These are phyloP conservation scores for Odontomyia ornata DNA, from an alignment of 2,888 invertebrate species.

Conservation along the genomic window DNA sequence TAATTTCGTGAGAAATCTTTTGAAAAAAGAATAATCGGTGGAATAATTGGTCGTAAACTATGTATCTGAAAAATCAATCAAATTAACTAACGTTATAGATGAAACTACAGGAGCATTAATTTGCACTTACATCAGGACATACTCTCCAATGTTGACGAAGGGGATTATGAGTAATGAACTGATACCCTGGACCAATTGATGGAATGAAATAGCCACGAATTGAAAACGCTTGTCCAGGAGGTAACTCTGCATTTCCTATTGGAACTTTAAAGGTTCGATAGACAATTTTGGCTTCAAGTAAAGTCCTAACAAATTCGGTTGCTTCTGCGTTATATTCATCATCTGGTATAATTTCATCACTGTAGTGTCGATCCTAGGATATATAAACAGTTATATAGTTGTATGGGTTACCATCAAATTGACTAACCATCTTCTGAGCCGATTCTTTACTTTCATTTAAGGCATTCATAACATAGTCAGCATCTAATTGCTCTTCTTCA, in stretches of 20 bases:
- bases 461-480: constrained; percentile 52
- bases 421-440: background rate
- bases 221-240: constrained; percentile 53
- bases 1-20: constrained; percentile 54
- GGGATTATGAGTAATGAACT: constrained; percentile 56
- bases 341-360: constrained; percentile 47
- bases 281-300: constrained; percentile 54
- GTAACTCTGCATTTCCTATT: constrained; percentile 52
- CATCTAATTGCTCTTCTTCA: constrained; percentile 53
- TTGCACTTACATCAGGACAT: constrained; percentile 52
- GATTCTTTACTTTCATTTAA: constrained; percentile 54
- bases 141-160: constrained; percentile 54
- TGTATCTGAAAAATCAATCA: constrained; percentile 41
- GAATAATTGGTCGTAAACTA: constrained; percentile 48
- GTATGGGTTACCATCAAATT: too few species aligned
- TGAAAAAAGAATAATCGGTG: constrained; percentile 53
- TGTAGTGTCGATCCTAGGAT: constrained; percentile 50
- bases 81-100: background rate
- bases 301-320: constrained; percentile 51
- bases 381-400: background rate
- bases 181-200: constrained; percentile 53
- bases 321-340: constrained; percentile 50
- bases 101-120: background rate
- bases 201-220: constrained; percentile 57
- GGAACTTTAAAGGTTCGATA: constrained; percentile 54